A percentile compares a stretch with the other conserved stretches of the same genome.
Conservation (phyloP, 1,140 invertebrate species). For the Drosophila sturtevanti region DNA sequence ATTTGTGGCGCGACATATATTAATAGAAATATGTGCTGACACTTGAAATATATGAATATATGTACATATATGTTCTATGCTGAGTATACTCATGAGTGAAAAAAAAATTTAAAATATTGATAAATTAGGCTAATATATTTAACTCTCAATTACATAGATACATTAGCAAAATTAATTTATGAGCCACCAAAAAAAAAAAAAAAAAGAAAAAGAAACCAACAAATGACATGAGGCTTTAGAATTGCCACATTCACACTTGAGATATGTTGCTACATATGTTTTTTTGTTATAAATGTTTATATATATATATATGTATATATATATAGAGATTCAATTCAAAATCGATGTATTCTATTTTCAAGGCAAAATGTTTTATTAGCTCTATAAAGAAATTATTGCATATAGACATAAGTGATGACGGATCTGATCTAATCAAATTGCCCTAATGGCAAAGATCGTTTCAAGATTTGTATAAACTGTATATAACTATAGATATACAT, state of each 20-base stretch:
- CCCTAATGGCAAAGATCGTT: conserved; percentile 55
- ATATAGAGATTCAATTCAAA: conserved; percentile 19
- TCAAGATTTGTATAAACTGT: conserved; percentile 56
- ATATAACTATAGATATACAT: conserved; percentile 11
- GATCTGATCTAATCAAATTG: conserved; percentile 75
- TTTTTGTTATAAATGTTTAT: background rate
- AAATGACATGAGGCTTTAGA: conserved; percentile 41
- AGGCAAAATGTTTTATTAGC: conserved; percentile 37
- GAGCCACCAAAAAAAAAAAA: too few species aligned
- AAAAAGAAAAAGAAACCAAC: conserved; percentile 43
- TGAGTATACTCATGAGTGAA: background rate
- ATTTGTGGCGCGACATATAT: conserved; percentile 34
- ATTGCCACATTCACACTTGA: conserved; percentile 30
- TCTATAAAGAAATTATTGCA: conserved; percentile 19
- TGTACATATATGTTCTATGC: conserved; percentile 8
- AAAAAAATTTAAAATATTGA: conserved; percentile 29
- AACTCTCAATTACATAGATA: conserved; percentile 8
- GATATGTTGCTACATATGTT: conserved; percentile 3
- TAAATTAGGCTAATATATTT: conserved; percentile 35
- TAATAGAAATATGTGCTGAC: conserved; percentile 60
- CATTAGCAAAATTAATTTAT: conserved; percentile 43
- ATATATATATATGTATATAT: conserved; percentile 17
- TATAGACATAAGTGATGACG: conserved; percentile 52
- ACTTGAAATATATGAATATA: conserved; percentile 47
- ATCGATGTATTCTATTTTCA: conserved; percentile 26